Evolutionary conservation across 1,140 invertebrate genomes (phyloP).

Genomic region (Drosophila orosa): DNA sequence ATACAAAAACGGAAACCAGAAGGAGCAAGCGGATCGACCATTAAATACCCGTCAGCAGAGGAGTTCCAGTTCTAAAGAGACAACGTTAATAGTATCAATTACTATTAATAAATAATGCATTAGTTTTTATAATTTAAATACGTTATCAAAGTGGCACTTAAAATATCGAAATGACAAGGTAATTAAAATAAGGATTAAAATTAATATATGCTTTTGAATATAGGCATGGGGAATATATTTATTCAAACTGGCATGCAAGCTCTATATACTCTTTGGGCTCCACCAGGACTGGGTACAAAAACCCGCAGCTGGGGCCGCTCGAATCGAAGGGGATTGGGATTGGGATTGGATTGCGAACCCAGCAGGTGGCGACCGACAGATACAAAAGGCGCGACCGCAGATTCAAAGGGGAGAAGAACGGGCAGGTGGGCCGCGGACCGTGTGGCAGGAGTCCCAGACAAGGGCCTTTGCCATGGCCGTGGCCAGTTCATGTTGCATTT

Average conservation of each 20-base stretch:
- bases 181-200: not conserved
- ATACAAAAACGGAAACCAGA: conserved; percentile 50
- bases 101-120: not conserved
- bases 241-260: not conserved
- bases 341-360: conserved; percentile 29
- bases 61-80: too few species aligned
- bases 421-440: conserved; percentile 7
- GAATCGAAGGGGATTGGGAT: conserved; percentile 7
- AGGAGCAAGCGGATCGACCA: not conserved
- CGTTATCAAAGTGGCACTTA: not conserved
- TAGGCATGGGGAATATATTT: too few species aligned
- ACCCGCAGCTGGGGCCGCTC: conserved; percentile 51
- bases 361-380: conserved; percentile 62
- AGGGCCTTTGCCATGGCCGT: conserved; percentile 42
- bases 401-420: conserved; percentile 12
- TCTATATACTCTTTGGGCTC: not conserved
- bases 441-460: conserved; percentile 13
- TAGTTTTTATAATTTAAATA: not conserved
- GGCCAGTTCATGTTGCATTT: conserved; percentile 67
- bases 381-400: conserved; percentile 66
- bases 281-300: conserved; percentile 15
- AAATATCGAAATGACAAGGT: not conserved
- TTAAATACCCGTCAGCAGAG: not conserved
- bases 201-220: too few species aligned
- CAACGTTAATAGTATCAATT: not conserved